Evolutionary conservation across 2,797 vertebrate genomes (phyloP).

Genomic region (Hirundo rustica): DNA sequence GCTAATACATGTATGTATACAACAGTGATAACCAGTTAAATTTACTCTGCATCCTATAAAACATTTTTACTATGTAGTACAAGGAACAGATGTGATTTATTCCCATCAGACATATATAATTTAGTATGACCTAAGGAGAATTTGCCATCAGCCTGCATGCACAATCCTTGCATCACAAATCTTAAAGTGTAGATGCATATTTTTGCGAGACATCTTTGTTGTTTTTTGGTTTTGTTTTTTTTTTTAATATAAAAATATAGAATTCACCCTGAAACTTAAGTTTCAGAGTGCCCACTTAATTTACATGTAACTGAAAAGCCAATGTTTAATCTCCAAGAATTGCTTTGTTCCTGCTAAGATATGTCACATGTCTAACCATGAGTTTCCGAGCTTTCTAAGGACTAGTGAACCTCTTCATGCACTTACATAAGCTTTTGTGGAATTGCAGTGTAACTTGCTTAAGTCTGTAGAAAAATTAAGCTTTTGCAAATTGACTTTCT

Average conservation of each 20-base stretch:
- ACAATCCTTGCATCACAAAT: background rate
- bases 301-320: background rate
- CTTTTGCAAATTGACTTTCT: background rate
- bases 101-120: background rate
- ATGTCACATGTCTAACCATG: background rate
- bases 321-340: background rate
- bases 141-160: background rate
- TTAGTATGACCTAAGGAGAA: background rate
- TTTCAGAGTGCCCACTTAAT: background rate
- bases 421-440: background rate
- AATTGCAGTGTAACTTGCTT: background rate
- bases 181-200: background rate
- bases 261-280: background rate
- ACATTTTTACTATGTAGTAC: background rate
- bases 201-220: background rate
- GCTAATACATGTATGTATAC: background rate
- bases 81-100: background rate
- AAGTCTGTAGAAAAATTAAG: background rate
- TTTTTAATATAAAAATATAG: background rate
- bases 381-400: background rate
- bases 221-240: background rate
- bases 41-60: background rate
- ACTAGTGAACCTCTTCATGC: background rate
- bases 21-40: background rate
- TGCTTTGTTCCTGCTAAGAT: background rate